These are phyloP conservation scores for Bos taurus DNA, from an alignment of 2,113 vertebrate species.

Conservation along the genomic window DNA sequence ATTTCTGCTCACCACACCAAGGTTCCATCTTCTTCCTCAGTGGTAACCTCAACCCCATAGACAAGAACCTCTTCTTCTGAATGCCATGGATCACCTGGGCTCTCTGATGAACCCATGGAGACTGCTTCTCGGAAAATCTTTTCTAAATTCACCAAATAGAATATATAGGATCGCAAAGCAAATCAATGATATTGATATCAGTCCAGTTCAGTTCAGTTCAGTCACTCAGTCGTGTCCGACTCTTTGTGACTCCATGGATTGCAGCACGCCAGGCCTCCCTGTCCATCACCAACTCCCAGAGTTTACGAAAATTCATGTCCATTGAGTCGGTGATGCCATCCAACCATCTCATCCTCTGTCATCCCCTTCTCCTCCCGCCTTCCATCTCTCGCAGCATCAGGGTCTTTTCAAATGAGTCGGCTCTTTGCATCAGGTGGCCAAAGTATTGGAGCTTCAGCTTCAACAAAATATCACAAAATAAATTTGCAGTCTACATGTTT, in stretches of 20 bases:
- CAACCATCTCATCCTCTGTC: not conserved
- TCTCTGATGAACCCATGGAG: not conserved
- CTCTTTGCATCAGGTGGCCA: not conserved
- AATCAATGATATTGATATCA: not conserved
- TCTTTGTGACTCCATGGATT: rapidly evolving
- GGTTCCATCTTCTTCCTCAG: not conserved
- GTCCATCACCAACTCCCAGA: not conserved
- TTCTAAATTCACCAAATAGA: not conserved
- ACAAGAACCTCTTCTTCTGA: not conserved
- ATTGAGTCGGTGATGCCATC: rapidly evolving
- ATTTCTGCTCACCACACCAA: not conserved
- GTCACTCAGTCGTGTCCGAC: rapidly evolving
- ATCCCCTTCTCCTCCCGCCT: not conserved
- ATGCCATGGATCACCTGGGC: rapidly evolving
- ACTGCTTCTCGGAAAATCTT: not conserved
- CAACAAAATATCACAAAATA: not conserved
- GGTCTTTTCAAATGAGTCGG: not conserved
- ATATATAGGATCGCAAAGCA: not conserved
- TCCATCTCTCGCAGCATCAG: not conserved
- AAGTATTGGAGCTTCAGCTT: not conserved
- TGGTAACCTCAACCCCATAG: not conserved
- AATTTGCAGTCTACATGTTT: no score
- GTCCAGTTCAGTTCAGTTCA: not conserved
- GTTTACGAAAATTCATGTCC: not conserved
- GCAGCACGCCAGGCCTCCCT: not conserved